Base-by-base conservation (phyloP, 1,140 invertebrate species). In the Drosophila littoralis region DNA sequence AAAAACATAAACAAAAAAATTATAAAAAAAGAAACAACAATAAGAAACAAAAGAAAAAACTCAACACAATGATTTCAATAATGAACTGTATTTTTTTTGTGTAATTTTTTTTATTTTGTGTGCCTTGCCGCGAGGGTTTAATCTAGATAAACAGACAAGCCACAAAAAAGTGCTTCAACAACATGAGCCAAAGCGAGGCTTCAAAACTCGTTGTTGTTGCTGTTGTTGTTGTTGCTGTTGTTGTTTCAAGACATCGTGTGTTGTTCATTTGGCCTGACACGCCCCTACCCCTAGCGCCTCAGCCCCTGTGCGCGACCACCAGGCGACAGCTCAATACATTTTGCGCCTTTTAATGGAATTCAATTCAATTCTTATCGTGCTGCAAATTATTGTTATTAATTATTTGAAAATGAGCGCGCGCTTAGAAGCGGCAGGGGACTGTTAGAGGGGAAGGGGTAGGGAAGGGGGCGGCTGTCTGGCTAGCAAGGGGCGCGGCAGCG, bases 341-440 rank as follows among this genome's bases (percentile, higher is more conserved):
- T 89, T 89, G 80, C 84, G 84, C 77, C 75, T 90, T 28, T 89
- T 89, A 89, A 89, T 89, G 85, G 85, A 90, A 90, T 89, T 89
- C 85, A 89, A 89, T 89, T 88, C 77, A 89, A 90, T 89, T 90
- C 85, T 89, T 89, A 89, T 89, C 85, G 85, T 90, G 85, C 83
- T 68, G 85, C 85, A 89, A 89, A 89, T 89, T 90, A 89, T 89
- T 89, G 84, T 90, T 89, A 89, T 89, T 89, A 89, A 89, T 89
- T 89, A 90, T 89, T 76, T 89, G 79, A 78, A 89, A 83, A 78
- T 63, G 55, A 54, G 64, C 46, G 60, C 58, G 7, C 15, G 10
- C 7, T 12, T 13, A 52, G 57, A 2, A 32, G 45, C 1, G 8
- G 9, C 17, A 13, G 17, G 9, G 17, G 5, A 10, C 12, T 33